phyloP scores from a whole-genome alignment of 2,113 vertebrate genomes.

The Phodopus roborovskii region DNA sequence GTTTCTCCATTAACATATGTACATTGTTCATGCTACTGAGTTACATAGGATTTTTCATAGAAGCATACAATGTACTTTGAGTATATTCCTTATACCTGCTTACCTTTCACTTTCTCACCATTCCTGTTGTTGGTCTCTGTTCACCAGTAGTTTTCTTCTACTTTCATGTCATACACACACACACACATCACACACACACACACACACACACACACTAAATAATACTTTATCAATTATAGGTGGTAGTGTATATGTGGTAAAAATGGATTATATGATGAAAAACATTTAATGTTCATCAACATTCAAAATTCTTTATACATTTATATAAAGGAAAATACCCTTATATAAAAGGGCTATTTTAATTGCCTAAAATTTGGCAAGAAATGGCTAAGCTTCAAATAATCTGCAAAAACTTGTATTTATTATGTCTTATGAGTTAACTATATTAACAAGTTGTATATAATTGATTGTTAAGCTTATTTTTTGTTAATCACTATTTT shows the following conservation, averaged over 20 bases:
- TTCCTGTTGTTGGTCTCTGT: not conserved
- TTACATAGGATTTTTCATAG: not conserved
- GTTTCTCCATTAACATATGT: not conserved
- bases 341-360: slow-evolving; percentile 24
- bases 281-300: not conserved
- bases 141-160: not conserved
- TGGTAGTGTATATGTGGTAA: not conserved
- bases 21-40: not conserved
- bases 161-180: not conserved
- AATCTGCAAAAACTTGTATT: not conserved
- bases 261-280: slow-evolving; percentile 15
- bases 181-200: not conserved
- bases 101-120: not conserved
- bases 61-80: not conserved
- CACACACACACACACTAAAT: not conserved
- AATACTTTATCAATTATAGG: not conserved
- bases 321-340: slow-evolving; percentile 1
- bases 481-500: slow-evolving; percentile 35
- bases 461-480: slow-evolving; percentile 41
- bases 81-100: not conserved
- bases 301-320: not conserved
- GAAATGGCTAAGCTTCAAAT: not conserved
- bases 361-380: slow-evolving; percentile 43
- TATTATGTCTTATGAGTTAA: slow-evolving; percentile 28
- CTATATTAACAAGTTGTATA: not conserved